Evolutionary conservation across 2,888 invertebrate species (phyloP), one percentile per base, ranked within the genome.

Genomic region (Dexiosoma caninum): DNA sequence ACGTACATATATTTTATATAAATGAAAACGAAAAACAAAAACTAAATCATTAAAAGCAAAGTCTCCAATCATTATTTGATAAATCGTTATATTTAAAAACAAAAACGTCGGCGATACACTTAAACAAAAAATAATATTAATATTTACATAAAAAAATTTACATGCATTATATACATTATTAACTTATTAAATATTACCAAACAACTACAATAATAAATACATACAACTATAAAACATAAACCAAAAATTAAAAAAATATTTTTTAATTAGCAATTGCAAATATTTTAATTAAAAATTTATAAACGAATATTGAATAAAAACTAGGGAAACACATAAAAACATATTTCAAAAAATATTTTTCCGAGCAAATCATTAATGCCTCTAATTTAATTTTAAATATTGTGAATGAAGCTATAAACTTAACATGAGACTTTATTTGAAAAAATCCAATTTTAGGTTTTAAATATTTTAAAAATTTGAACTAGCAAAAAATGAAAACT

Each of bases 81-180:
- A 81, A 76, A 76, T 64, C 42, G 14, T 77, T 77, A 81, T 77
- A 72, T 72, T 76, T 60, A 62, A 51, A 77, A 76, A 60, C 75
- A 76, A 83, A n/a, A 81, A 78, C 80, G 83, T 83, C 84, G 71
- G 82, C 80, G 81, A 76, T 83, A 83, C 84, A 84, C 82, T 78
- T 83, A 42, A 55, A 71, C 53, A 46, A 64, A 53, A 37, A 70
- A 71, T 46, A 67, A 60, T 69, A 75, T 51, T 44, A 16, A 72
- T 53, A 76, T 80, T 44, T 80, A 80, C 64, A 82, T 80, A 35
- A 8, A n/a, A n/a, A 76, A 76, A 42, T 62, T 67, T 72, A 71
- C 55, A 76, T 78, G 19, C 60, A 59, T 71, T 30, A 76, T 21
- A 75, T 42, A 59, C 59, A 84, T 35, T 27, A 67, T 42, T 12